Base-by-base conservation (phyloP, 2,888 invertebrate genomes). In the Drosophila pseudotalamancana region DNA sequence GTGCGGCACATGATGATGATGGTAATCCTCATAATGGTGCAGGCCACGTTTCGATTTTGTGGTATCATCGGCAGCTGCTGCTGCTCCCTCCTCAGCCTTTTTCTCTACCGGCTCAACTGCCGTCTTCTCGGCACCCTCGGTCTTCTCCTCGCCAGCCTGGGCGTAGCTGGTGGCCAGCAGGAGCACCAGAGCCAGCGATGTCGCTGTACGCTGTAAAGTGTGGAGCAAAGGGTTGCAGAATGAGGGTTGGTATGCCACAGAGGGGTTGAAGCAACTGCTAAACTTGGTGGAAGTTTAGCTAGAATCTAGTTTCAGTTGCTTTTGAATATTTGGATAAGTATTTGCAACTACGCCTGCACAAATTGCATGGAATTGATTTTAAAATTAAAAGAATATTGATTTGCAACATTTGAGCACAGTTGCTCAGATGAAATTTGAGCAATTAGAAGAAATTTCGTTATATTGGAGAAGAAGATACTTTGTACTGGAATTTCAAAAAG, bases 41-140 rank as follows among this genome's bases (percentile, higher is more conserved):
- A 96, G 92, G 55, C 96, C 96, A 84, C 96, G 94, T 90, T 96
- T 96, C 76, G 95, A 95, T 89, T 95, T 95, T 78, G 95, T 94
- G 89, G 95, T 95, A 23, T 90, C 90, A 68, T 94, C 94, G 51
- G 77, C 90, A 45, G 90, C 91, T 66, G 93, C 92, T 80, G 91
- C 92, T 79, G 91, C 89, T n/a, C n/a, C n/a, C 31, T 89, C 79
- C 37, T 78, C 88, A 8, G 82, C 83, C 21, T 84, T 72, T 50
- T 85, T 72, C 23, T 72, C 53, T 16, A 76, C 73, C 53, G 92
- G 91, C 74, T 91, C 90, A 46, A 92, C 92, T 85, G 71, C 70
- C 19, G 92, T 92, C 88, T 93, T 92, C 88, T 90, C 88, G 48
- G 80, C 89, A 25, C 93, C 93, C 91, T 93, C 91, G 90, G 40